Evolutionary conservation across 2,888 invertebrate genomes (phyloP).

Genomic region (Xylocampa areola): DNA sequence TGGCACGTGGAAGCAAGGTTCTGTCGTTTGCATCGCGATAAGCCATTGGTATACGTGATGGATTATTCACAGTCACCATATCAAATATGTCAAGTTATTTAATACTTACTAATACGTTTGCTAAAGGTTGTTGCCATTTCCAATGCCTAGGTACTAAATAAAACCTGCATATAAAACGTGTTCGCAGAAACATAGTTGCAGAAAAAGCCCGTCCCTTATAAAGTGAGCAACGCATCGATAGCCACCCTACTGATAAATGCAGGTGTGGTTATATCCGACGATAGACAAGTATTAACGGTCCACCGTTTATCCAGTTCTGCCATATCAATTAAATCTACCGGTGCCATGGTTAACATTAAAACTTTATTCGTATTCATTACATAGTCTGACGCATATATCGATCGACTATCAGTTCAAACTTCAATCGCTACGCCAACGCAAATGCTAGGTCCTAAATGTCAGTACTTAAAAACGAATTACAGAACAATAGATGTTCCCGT

Average conservation of each 20-base stretch:
- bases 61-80: conserved; percentile 70
- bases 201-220: conserved; percentile 53
- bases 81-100: conserved; percentile 40
- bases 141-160: conserved; percentile 40
- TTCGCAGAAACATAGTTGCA: conserved; percentile 37
- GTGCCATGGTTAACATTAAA: conserved; percentile 38
- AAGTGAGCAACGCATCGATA: conserved; percentile 55
- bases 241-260: conserved; percentile 52
- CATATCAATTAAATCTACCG: conserved; percentile 35
- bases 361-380: conserved; percentile 45
- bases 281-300: conserved; percentile 39
- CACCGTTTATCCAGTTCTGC: conserved; percentile 38
- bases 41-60: conserved; percentile 73
- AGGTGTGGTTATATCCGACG: conserved; percentile 47
- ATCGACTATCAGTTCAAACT: conserved; percentile 35
- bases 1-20: conserved; percentile 74
- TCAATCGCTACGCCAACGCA: conserved; percentile 36
- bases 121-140: conserved; percentile 45
- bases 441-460: conserved; percentile 56
- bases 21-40: conserved; percentile 72
- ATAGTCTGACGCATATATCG: conserved; percentile 35
- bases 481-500: conserved; percentile 64
- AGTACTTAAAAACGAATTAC: conserved; percentile 61
- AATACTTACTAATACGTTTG: conserved; percentile 31
- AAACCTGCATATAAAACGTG: conserved; percentile 43